Base-by-base conservation (phyloP, 2,888 invertebrate species). In the Dryadula phaetusa region DNA sequence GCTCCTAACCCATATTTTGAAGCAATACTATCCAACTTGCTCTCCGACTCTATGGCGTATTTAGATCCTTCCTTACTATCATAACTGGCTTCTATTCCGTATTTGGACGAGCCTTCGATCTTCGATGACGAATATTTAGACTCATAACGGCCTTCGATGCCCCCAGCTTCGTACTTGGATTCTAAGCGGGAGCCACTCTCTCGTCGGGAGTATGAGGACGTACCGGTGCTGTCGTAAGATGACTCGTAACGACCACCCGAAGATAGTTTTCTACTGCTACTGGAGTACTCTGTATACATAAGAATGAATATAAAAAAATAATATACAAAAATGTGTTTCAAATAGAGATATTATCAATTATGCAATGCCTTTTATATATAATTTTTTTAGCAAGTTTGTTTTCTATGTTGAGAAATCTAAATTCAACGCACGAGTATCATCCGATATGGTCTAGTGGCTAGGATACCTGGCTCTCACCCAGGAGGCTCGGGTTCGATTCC, bases 401-500 rank as follows among this genome's bases (percentile, higher is more conserved):
- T n/a, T n/a, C n/a, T 49, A 25, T 22, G 6, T 0, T 25, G 25
- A 49, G 25, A 28, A n/a, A n/a, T 7, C 10, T 16, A 28, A 52
- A 52, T 28, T 28, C 2, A 3, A 12, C 0, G 0, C 5, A n/a
- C 2, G 7, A 25, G 3, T n/a, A 28, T 0, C 18, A 63, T 64
- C 64, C 64, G 47, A 64, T 64, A 56, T 64, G 64, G 64, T 64
- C 56, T 64, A 64, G 64, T 56, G 64, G 56, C 64, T 64, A 64
- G 64, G 64, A 64, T 56, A n/a, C n/a, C 94, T 94, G 94, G 94
- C 94, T 94, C 93, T 94, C 94, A 94, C 94, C 94, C 94, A 94
- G 94, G 94, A 94, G 94, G 94, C 94, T 94, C 94, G 94, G 94
- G 94, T 94, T 94, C 94, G 94, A 94, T 94, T 94, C 94, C 94